These are phyloP conservation scores for Lateolabrax maculatus DNA, from an alignment of 2,797 vertebrate species.

Conservation along the genomic window DNA sequence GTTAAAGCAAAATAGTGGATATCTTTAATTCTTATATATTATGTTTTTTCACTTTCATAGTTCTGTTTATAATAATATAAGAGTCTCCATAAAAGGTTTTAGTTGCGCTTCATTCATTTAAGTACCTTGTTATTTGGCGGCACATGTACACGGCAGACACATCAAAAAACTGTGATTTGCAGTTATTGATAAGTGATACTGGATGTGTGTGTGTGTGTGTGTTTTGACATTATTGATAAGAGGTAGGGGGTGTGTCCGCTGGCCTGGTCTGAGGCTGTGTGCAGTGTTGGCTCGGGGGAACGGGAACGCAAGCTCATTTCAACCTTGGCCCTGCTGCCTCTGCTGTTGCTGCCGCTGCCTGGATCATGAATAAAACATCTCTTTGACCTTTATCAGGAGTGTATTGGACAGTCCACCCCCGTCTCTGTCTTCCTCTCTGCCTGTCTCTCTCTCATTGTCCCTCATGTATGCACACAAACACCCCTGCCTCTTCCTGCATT, in stretches of 20 bases:
- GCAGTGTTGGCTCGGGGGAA: conserved; percentile 70
- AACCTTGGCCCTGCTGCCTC: conserved; percentile 84
- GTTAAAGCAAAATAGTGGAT: not conserved
- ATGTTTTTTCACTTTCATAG: not conserved
- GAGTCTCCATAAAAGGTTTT: conserved; percentile 4
- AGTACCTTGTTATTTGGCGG: not conserved
- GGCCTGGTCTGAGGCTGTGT: conserved; percentile 66
- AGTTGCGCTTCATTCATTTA: conserved; percentile 20
- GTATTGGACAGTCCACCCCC: conserved; percentile 84
- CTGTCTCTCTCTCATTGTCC: conserved; percentile 69
- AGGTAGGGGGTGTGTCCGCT: conserved; percentile 61
- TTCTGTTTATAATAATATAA: too few relatives aligned
- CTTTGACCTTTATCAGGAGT: conserved; percentile 86
- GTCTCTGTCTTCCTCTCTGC: conserved; percentile 70
- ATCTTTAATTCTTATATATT: not conserved
- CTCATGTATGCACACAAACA: conserved; percentile 66
- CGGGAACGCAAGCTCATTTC: conserved; percentile 78
- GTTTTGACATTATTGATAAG: conserved; percentile 74
- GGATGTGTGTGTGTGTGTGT: conserved; percentile 39
- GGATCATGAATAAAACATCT: conserved; percentile 87
- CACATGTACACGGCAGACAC: conserved; percentile 7
- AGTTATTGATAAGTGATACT: conserved; percentile 57
- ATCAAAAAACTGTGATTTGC: conserved; percentile 43
- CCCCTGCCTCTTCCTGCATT: conserved; percentile 50
- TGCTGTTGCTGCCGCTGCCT: conserved; percentile 68